A percentile compares a stretch with the other conserved stretches of the same genome.
phyloP scores from a whole-genome alignment of 1,140 invertebrate species.

The Amphibalanus amphitrite region DNA sequence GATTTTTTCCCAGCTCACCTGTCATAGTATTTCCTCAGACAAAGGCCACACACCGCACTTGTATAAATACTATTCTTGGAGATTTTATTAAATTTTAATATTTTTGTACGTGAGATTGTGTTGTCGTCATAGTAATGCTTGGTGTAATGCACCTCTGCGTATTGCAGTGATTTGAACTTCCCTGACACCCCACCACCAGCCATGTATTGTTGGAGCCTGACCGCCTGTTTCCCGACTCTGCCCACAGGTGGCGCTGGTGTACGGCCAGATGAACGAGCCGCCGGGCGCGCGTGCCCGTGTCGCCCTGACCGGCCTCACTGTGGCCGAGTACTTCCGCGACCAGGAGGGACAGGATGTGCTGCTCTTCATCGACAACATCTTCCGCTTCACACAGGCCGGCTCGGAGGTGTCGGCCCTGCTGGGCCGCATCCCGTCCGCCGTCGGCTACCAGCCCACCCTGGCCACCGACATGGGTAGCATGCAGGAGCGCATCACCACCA shows the following conservation, averaged over 20 bases:
- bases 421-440: conserved; percentile 45
- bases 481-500: conserved; percentile 46
- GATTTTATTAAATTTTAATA: no score
- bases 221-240: conserved; percentile 8
- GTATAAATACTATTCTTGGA: no score
- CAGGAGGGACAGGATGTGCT: conserved; percentile 97
- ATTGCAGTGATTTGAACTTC: no score
- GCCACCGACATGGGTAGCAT: conserved; percentile 46
- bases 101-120: no score
- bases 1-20: no score
- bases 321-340: conserved; percentile 96
- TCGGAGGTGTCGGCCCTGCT: conserved; percentile 51
- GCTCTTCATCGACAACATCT: conserved; percentile 99
- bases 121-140: no score
- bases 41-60: no score
- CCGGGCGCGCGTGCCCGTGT: conserved; percentile 96
- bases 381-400: conserved; percentile 99
- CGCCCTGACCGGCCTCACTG: conserved; percentile 84
- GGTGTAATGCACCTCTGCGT: no score
- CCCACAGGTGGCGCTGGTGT: conserved; percentile 76
- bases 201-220: no score
- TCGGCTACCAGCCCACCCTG: conserved; percentile 43
- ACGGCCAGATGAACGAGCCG: conserved; percentile 99
- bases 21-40: no score
- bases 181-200: no score